These are phyloP conservation scores for Eulemur mongoz DNA, from an alignment of 2,797 vertebrate genomes.

Conservation along the genomic window DNA sequence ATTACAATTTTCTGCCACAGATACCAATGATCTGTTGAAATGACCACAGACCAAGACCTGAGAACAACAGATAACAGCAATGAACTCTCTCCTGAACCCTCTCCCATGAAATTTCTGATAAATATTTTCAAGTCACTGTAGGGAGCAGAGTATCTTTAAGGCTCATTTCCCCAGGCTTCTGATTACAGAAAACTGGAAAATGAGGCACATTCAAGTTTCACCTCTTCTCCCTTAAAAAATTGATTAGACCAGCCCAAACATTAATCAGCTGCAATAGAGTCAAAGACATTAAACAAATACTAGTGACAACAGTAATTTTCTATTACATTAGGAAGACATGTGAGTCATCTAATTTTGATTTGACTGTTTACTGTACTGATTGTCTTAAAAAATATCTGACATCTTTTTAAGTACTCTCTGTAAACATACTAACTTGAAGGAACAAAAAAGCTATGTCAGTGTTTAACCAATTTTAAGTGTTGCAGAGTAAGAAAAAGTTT, in stretches of 20 bases:
- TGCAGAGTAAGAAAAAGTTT: neutral
- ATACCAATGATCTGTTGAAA: neutral
- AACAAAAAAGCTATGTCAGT: conserved; percentile 5
- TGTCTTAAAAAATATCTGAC: conserved; percentile 10
- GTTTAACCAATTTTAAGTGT: neutral
- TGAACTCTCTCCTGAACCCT: neutral
- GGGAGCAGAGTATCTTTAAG: conserved; percentile 28
- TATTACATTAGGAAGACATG: neutral
- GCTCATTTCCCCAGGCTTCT: neutral
- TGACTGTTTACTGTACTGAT: neutral
- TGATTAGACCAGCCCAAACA: neutral
- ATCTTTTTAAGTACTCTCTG: conserved; percentile 19
- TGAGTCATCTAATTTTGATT: conserved; percentile 34
- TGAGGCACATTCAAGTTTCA: neutral
- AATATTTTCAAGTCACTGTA: neutral
- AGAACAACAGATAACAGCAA: neutral
- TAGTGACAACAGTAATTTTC: conserved; percentile 11
- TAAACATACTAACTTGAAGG: conserved; percentile 54
- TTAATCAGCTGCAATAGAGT: conserved; percentile 16
- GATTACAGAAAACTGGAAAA: conserved; percentile 24
- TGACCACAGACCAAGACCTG: neutral
- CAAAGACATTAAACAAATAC: conserved; percentile 39
- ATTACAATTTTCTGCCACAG: neutral
- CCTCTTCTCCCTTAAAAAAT: neutral
- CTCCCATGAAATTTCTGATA: neutral